Base-by-base conservation (phyloP, 2,888 invertebrate species). In the Girardia tigrina region DNA sequence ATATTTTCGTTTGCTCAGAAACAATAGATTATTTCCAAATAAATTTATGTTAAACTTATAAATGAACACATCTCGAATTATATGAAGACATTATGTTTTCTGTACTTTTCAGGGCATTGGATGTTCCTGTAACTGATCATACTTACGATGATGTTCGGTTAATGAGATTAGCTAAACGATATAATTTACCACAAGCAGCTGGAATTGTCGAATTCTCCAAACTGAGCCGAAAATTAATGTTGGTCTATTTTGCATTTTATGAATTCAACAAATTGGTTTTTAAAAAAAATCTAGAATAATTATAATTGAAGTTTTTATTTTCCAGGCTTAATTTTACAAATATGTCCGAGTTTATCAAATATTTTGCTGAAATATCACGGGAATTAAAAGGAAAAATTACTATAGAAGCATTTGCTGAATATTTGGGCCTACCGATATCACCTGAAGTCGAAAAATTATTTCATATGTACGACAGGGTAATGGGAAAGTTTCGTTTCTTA, bases 91-190 rank as follows among this genome's bases (percentile, higher is more conserved):
- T n/a, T n/a, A n/a, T 26, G n/a, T 70, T n/a, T 72, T 72, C 27
- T 27, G 16, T 72, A 23, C 28, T 28, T 75, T 80, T 70, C 78
- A 93, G 93, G 81, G 90, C 91, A 0, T 85, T 94, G 20, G 89
- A 89, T 0, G 88, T 94, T 56, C 93, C 94, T 1, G 89, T 90
- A 0, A 88, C 91, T 70, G 92, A 94, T 84, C 93, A 92, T 84
- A 90, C 92, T 0, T 94, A 91, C 83, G 92, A 93, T 82, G 94
- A 94, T 85, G 92, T 92, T 80, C 88, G 90, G 70, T 86, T 92
- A 77, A 90, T 92, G 86, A 88, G 88, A 74, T 88, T 89, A 80
- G 92, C 92, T n/a, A 90, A 90, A 82, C 89, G 90, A 80, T 87
- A 92, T 81, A 89, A 90, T 79, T 86, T 92, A 29, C 91, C 91